Conservation (phyloP, 2,797 vertebrate genomes). For the Pygocentrus nattereri region DNA sequence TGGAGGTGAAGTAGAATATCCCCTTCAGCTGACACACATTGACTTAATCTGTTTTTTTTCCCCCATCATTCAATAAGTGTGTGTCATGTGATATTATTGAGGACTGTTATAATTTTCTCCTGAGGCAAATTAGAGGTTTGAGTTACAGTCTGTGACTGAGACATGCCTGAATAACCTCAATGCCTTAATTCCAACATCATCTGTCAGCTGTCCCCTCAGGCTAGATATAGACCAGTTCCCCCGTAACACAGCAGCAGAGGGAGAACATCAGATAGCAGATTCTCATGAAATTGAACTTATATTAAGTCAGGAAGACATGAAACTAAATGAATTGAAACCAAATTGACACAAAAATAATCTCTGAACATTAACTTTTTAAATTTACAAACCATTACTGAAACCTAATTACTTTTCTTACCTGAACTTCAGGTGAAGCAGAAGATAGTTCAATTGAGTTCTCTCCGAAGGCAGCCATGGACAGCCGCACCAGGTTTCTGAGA, state of each 20-base stretch:
- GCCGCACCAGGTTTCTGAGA: constrained; percentile 88
- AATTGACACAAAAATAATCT: background rate
- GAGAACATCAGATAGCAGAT: constrained; percentile 40
- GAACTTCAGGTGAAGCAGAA: constrained; percentile 89
- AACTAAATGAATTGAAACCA: constrained; percentile 18
- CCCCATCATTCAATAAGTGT: constrained; percentile 52
- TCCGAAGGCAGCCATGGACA: constrained; percentile 92
- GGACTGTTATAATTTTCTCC: constrained; percentile 52
- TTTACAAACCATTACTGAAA: background rate
- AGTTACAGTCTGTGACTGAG: constrained; percentile 69
- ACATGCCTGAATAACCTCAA: constrained; percentile 71
- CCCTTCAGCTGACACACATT: constrained; percentile 21
- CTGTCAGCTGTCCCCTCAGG: constrained; percentile 62
- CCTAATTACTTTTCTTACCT: constrained; percentile 79
- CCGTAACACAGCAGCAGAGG: constrained; percentile 61
- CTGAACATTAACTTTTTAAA: background rate
- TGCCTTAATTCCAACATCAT: constrained; percentile 61
- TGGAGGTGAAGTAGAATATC: constrained; percentile 61
- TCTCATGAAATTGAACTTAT: constrained; percentile 64
- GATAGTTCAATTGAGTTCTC: constrained; percentile 86
- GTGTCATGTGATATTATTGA: constrained; percentile 71
- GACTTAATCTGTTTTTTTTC: constrained; percentile 6
- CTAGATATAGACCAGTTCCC: constrained; percentile 58
- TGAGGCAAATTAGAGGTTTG: constrained; percentile 51
- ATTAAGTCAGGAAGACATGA: constrained; percentile 65